phyloP scores from a whole-genome alignment of 2,797 vertebrate genomes.

The Emydoidea blandingii region DNA sequence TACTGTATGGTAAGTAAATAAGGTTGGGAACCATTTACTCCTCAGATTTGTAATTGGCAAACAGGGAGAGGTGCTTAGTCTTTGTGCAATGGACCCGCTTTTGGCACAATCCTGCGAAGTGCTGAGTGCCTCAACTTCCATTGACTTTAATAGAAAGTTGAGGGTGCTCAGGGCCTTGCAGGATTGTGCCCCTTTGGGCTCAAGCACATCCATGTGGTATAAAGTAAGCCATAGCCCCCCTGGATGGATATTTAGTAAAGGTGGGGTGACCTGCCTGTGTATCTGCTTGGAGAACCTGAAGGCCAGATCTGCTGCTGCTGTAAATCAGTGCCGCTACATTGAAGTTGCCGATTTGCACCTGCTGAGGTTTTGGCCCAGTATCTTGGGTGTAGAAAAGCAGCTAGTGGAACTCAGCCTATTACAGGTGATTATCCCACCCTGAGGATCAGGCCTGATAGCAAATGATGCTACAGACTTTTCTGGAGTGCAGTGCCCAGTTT shows the following conservation, averaged over 20 bases:
- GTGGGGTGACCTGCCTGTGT: background rate
- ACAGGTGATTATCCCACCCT: background rate
- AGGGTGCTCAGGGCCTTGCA: background rate
- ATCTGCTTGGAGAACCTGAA: background rate
- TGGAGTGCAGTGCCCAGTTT: background rate
- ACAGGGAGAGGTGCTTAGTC: background rate
- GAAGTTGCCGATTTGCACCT: background rate
- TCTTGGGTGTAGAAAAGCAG: background rate
- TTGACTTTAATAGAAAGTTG: background rate
- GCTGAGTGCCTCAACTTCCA: background rate
- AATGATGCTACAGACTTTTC: background rate
- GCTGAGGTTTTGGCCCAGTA: background rate
- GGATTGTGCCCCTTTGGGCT: background rate
- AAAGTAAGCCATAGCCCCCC: background rate
- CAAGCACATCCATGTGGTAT: background rate
- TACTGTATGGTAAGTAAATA: conserved; percentile 79
- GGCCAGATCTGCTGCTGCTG: background rate
- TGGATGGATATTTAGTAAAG: background rate
- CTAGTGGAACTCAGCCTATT: background rate
- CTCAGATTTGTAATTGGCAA: background rate
- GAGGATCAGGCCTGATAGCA: background rate
- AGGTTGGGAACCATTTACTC: background rate
- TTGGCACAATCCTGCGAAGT: background rate
- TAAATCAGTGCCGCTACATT: background rate
- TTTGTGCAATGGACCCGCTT: background rate